These are phyloP conservation scores for Gorsachius goisagi DNA, from an alignment of 2,113 vertebrate genomes.

Conservation along the genomic window DNA sequence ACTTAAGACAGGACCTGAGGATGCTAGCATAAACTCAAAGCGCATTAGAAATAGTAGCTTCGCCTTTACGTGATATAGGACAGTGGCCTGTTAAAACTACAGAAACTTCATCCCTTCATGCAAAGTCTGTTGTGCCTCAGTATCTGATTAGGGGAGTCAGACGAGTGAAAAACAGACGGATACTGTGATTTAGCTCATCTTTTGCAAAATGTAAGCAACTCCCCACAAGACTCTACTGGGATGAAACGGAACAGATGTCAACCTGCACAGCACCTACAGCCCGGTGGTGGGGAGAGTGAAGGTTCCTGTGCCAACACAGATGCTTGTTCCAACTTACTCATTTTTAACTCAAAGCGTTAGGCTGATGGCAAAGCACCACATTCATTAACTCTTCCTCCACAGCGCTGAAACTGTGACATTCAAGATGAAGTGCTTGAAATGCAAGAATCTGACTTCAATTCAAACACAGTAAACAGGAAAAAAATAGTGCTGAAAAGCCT, in stretches of 20 bases:
- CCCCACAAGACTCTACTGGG: not conserved
- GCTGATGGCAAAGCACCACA: not conserved
- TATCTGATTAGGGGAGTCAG: not conserved
- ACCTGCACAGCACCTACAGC: not conserved
- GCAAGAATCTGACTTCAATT: slow-evolving; percentile 12
- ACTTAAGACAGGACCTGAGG: not conserved
- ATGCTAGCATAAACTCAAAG: not conserved
- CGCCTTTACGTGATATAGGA: not conserved
- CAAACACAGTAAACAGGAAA: not conserved
- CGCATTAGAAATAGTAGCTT: not conserved
- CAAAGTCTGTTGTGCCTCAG: not conserved
- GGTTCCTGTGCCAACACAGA: not conserved
- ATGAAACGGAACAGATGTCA: fast-evolving
- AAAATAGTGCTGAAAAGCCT: not conserved
- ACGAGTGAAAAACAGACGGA: fast-evolving
- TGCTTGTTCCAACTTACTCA: not conserved
- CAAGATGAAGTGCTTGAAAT: not conserved
- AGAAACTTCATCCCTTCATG: not conserved
- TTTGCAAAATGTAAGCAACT: not conserved
- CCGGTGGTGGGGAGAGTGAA: fast-evolving
- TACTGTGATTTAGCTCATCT: not conserved
- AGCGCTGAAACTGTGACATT: not conserved
- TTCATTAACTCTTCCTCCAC: not conserved
- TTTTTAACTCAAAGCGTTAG: not conserved
- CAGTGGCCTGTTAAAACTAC: not conserved